Evolutionary conservation across 2,113 vertebrate species (phyloP).

Genomic region (Oncorhynchus tshawytscha): DNA sequence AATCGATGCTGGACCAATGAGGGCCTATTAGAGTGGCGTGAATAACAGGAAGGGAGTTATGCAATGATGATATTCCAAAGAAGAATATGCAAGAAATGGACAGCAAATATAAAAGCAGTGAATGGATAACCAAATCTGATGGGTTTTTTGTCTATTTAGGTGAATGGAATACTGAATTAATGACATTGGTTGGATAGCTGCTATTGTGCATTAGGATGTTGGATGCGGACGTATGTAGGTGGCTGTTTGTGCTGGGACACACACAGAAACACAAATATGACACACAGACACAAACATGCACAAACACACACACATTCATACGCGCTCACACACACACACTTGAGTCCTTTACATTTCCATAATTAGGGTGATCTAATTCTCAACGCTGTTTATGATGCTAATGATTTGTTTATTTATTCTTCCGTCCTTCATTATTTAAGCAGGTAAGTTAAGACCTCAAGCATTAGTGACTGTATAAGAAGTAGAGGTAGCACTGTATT

Average conservation of each 20-base stretch:
- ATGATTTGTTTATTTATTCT: conserved; percentile 12
- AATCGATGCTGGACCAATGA: conserved; percentile 39
- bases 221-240: too few species aligned
- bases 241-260: too few species aligned
- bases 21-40: conserved; percentile 3
- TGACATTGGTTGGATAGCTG: neutral
- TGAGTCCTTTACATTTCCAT: conserved; percentile 5
- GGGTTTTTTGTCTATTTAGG: neutral
- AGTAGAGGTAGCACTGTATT: too few species aligned
- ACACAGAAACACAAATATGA: neutral
- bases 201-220: neutral
- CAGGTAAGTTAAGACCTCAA: neutral
- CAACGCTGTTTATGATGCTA: neutral
- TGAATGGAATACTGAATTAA: neutral
- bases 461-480: neutral
- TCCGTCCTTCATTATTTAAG: neutral
- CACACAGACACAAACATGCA: too few species aligned
- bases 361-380: neutral
- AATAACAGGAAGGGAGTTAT: too few species aligned
- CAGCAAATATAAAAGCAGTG: neutral
- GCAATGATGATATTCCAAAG: too few species aligned
- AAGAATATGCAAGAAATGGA: neutral
- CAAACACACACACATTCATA: neutral
- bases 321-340: neutral
- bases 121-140: neutral